Evolutionary conservation across 1,140 invertebrate genomes (phyloP).

Genomic region (Ceratoteleas bidentatus): DNA sequence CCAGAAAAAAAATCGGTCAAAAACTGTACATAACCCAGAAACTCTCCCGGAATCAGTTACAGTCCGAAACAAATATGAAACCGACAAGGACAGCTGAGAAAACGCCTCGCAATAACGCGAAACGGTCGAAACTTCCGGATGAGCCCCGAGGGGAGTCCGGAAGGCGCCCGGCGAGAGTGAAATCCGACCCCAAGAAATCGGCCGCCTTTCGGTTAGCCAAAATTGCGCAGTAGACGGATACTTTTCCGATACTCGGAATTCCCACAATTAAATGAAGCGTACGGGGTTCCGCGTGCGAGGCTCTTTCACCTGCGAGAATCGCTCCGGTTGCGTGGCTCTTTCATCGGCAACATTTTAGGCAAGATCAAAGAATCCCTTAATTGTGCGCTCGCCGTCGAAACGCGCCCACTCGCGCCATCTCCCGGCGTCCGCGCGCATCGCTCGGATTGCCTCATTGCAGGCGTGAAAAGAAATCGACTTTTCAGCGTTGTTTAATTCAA

Average conservation of each 20-base stretch:
- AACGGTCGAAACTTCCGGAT: slow-evolving; percentile 43
- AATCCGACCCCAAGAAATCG: slow-evolving; percentile 64
- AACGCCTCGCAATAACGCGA: slow-evolving; percentile 39
- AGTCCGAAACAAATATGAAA: no score
- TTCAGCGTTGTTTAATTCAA: slow-evolving; percentile 45
- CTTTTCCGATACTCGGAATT: slow-evolving; percentile 73
- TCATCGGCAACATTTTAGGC: slow-evolving; percentile 75
- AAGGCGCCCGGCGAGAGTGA: slow-evolving; percentile 50
- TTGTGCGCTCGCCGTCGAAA: slow-evolving; percentile 67
- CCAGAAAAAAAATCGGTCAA: no score
- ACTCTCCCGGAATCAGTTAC: no score
- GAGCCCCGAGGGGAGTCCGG: slow-evolving; percentile 20
- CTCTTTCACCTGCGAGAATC: slow-evolving; percentile 77
- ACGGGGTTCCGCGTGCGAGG: slow-evolving; percentile 70
- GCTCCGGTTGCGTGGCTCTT: slow-evolving; percentile 76
- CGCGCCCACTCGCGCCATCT: slow-evolving; percentile 69
- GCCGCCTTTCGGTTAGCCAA: slow-evolving; percentile 62
- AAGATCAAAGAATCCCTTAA: slow-evolving; percentile 80
- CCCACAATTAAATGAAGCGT: slow-evolving; percentile 79
- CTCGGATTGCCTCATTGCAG: slow-evolving; percentile 53
- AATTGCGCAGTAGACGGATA: slow-evolving; percentile 56
- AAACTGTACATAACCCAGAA: no score
- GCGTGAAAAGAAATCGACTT: slow-evolving; percentile 48
- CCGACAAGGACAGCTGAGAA: not conserved
- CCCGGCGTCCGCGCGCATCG: slow-evolving; percentile 71